phyloP scores from a whole-genome alignment of 2,888 invertebrate species.

The Eupeodes luniger region DNA sequence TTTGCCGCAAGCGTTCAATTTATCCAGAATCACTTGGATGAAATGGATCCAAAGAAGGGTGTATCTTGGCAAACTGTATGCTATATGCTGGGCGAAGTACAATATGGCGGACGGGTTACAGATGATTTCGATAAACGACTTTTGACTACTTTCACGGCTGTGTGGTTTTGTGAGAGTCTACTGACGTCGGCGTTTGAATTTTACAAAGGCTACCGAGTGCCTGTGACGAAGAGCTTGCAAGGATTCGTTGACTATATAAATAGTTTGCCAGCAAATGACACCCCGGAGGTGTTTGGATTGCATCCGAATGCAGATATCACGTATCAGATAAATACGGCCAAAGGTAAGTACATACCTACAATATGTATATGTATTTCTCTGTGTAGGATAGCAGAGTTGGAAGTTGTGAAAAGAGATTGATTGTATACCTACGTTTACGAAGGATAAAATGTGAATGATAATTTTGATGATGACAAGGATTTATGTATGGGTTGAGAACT shows the following conservation, averaged over 20 bases:
- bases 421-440: neutral
- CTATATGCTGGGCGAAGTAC: conserved; percentile 98
- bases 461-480: neutral
- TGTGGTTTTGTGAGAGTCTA: conserved; percentile 97
- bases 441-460: neutral
- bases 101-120: conserved; percentile 95
- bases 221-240: conserved; percentile 91
- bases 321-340: conserved; percentile 98
- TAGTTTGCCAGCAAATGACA: conserved; percentile 92
- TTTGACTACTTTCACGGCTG: conserved; percentile 95
- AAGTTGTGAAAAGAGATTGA: neutral
- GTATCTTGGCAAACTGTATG: conserved; percentile 99
- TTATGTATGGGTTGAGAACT: neutral
- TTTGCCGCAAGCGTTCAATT: conserved; percentile 98
- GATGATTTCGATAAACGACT: conserved; percentile 98
- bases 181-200: conserved; percentile 95
- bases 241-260: conserved; percentile 95
- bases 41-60: conserved; percentile 98
- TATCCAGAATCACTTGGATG: conserved; percentile 97
- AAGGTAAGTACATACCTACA: conserved; percentile 85
- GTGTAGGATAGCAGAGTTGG: too few relatives aligned
- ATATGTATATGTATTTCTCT: neutral
- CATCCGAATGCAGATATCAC: conserved; percentile 98
- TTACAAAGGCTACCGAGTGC: conserved; percentile 96
- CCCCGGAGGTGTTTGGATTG: conserved; percentile 98